These are phyloP conservation scores for Ophiodon elongatus DNA, from an alignment of 2,113 vertebrate species.

Conservation along the genomic window DNA sequence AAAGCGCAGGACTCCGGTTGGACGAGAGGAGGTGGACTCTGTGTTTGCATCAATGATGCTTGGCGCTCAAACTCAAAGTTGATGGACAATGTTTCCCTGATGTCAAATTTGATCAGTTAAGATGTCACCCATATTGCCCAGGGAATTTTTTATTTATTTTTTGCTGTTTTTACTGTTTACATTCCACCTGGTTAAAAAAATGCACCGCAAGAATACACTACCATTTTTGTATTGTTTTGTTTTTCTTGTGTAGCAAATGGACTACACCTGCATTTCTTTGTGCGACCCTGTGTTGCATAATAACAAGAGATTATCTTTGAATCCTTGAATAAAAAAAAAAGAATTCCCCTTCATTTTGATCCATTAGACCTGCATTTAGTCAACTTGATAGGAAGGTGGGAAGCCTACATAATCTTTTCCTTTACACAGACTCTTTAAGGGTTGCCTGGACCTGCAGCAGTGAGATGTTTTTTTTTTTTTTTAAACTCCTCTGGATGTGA, in stretches of 20 bases:
- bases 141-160: too few species aligned
- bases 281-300: not conserved
- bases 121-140: too few species aligned
- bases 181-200: too few species aligned
- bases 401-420: conserved; percentile 14
- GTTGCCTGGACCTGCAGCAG: conserved; percentile 35
- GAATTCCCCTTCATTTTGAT: not conserved
- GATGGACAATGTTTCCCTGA: too few species aligned
- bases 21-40: too few species aligned
- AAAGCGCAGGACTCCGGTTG: too few species aligned
- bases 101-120: too few species aligned
- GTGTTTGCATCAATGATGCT: too few species aligned
- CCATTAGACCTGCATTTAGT: conserved; percentile 8
- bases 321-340: not conserved
- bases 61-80: too few species aligned
- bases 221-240: not conserved
- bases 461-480: conserved; percentile 56
- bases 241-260: not conserved
- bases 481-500: conserved; percentile 71
- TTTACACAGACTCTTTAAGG: conserved; percentile 43
- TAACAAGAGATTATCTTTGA: not conserved
- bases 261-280: not conserved
- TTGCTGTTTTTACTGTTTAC: too few species aligned
- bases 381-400: not conserved
- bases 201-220: not conserved